A percentile compares a stretch with the other conserved stretches of the same genome.
Conservation (phyloP, 1,140 invertebrate species). For the Teleogryllus occipitalis region DNA sequence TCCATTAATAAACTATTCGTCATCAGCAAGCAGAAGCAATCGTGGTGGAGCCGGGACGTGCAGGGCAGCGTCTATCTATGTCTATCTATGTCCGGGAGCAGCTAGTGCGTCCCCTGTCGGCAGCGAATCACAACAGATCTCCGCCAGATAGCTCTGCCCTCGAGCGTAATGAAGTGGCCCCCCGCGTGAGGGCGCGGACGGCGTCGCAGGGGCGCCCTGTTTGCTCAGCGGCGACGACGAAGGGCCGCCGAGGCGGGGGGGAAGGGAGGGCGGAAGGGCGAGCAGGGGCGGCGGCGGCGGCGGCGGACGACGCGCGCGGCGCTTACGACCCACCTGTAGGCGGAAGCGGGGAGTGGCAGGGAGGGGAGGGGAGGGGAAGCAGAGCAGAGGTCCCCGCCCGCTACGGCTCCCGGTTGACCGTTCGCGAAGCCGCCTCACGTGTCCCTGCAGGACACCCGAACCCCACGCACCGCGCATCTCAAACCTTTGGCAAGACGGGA, state of each 20-base stretch:
- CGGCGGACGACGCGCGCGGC: background rate
- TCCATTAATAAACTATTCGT: too few species aligned
- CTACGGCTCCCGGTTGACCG: background rate
- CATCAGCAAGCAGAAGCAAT: too few species aligned
- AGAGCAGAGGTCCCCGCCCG: too few species aligned
- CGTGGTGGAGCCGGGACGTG: too few species aligned
- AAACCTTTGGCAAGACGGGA: too few species aligned
- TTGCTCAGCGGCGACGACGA: background rate
- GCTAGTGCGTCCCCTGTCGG: background rate
- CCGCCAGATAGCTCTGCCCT: background rate
- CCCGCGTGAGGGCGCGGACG: background rate
- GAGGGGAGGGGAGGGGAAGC: background rate
- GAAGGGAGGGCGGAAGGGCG: too few species aligned
- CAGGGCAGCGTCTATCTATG: background rate
- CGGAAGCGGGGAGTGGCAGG: background rate
- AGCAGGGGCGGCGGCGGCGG: too few species aligned
- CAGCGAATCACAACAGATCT: background rate
- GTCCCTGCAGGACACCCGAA: too few species aligned
- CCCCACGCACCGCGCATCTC: too few species aligned
- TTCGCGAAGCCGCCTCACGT: background rate
- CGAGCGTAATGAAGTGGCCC: background rate
- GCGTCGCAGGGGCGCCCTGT: background rate
- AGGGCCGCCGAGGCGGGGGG: too few species aligned
- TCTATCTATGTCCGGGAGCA: background rate
- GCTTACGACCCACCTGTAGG: background rate